A percentile compares a stretch with the other conserved stretches of the same genome.
These are phyloP conservation scores for Anthrax anthrax DNA, from an alignment of 2,888 invertebrate genomes.

Conservation along the genomic window DNA sequence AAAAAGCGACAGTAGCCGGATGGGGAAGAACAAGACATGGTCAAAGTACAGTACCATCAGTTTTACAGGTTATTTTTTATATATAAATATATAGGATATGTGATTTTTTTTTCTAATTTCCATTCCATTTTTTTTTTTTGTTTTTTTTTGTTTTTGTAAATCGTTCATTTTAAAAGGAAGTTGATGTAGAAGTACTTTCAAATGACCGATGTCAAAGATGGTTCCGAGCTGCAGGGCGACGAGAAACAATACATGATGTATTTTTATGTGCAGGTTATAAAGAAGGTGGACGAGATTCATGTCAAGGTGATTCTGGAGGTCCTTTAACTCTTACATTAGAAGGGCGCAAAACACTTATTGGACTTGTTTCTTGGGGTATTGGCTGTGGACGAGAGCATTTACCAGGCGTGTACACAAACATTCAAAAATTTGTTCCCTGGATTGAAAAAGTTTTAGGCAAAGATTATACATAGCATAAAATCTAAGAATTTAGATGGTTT, in stretches of 20 bases:
- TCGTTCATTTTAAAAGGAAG: constrained; percentile 39
- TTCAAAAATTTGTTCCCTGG: constrained; percentile 86
- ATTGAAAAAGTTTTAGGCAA: constrained; percentile 63
- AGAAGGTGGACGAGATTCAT: constrained; percentile 64
- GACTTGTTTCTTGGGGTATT: constrained; percentile 80
- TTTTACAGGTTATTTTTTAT: constrained; percentile 43
- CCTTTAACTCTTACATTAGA: constrained; percentile 76
- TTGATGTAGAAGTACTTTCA: constrained; percentile 73
- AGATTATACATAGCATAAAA: constrained; percentile 25
- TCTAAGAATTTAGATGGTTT: background rate
- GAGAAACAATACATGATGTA: constrained; percentile 87
- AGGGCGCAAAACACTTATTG: constrained; percentile 73
- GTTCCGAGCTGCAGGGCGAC: constrained; percentile 78
- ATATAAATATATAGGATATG: background rate
- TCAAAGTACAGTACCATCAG: constrained; percentile 72
- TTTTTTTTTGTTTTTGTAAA: background rate
- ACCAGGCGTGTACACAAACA: constrained; percentile 84
- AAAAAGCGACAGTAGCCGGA: constrained; percentile 81
- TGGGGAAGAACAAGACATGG: constrained; percentile 88
- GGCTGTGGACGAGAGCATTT: constrained; percentile 81
- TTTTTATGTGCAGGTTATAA: constrained; percentile 89
- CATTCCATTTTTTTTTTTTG: too few relatives aligned
- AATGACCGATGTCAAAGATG: constrained; percentile 84
- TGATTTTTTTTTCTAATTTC: too few relatives aligned
- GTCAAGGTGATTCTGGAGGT: constrained; percentile 71